Evolutionary conservation across 2,797 vertebrate species (phyloP).

Genomic region (Eptatretus atami): DNA sequence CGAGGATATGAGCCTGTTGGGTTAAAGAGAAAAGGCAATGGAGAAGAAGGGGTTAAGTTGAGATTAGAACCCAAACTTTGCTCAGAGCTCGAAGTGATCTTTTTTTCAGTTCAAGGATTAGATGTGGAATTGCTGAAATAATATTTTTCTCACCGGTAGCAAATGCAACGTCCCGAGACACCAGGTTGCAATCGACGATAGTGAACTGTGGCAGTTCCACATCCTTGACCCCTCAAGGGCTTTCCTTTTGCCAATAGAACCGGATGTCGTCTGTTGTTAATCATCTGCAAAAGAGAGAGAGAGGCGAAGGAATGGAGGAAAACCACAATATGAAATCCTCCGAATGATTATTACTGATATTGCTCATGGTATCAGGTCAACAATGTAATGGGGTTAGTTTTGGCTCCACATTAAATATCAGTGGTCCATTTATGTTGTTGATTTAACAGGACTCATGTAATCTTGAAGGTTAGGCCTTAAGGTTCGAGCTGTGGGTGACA

Average conservation of each 20-base stretch:
- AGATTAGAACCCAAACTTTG: background rate
- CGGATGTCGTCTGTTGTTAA: slow-evolving; percentile 79
- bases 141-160: slow-evolving; percentile 34
- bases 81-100: too few species aligned
- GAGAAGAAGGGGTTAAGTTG: background rate
- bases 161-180: slow-evolving; percentile 56
- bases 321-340: background rate
- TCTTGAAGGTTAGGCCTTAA: too few species aligned
- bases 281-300: slow-evolving; percentile 26
- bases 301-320: background rate
- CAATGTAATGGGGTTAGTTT: too few species aligned
- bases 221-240: slow-evolving; percentile 51
- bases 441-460: too few species aligned
- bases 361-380: too few species aligned
- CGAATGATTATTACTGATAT: too few species aligned
- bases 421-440: too few species aligned
- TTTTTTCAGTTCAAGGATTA: too few species aligned
- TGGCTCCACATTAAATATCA: too few species aligned
- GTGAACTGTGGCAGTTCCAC: slow-evolving; percentile 70
- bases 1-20: slow-evolving; percentile 56
- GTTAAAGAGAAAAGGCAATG: slow-evolving; percentile 8
- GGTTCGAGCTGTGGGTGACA: too few species aligned
- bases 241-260: slow-evolving; percentile 67
- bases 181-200: slow-evolving; percentile 44
- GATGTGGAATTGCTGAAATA: too few species aligned